Conservation (phyloP, 2,797 vertebrate species). For the Pyrocephalus nanus region DNA sequence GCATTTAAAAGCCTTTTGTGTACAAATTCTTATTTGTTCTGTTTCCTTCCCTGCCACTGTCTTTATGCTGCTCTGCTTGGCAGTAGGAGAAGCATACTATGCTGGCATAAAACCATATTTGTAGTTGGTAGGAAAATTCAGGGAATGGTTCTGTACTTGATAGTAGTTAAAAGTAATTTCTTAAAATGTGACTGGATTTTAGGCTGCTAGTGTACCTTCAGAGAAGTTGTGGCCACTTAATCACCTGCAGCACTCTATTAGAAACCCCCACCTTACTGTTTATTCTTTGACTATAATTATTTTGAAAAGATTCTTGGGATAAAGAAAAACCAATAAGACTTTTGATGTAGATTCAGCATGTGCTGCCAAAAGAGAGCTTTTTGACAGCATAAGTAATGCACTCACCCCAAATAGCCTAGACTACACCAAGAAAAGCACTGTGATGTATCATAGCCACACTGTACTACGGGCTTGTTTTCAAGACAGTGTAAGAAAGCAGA, state of each 20-base stretch:
- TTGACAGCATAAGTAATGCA: neutral
- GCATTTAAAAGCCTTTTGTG: neutral
- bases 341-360: neutral
- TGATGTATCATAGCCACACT: neutral
- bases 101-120: neutral
- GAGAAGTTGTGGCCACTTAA: neutral
- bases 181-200: neutral
- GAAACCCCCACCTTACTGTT: neutral
- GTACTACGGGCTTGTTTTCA: neutral
- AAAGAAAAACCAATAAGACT: neutral
- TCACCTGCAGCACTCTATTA: neutral
- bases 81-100: neutral
- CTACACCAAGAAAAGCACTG: neutral
- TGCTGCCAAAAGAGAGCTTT: neutral
- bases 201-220: neutral
- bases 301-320: neutral
- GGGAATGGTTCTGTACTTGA: neutral
- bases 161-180: neutral
- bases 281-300: neutral
- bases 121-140: neutral
- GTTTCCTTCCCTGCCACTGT: neutral
- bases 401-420: neutral
- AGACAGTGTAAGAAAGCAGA: neutral
- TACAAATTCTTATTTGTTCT: neutral
- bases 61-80: neutral